Percentiles rank a stretch among this genome's conserved stretches.
Evolutionary conservation across 1,140 invertebrate genomes (phyloP).

Genomic region (Calephelis nemesis): DNA sequence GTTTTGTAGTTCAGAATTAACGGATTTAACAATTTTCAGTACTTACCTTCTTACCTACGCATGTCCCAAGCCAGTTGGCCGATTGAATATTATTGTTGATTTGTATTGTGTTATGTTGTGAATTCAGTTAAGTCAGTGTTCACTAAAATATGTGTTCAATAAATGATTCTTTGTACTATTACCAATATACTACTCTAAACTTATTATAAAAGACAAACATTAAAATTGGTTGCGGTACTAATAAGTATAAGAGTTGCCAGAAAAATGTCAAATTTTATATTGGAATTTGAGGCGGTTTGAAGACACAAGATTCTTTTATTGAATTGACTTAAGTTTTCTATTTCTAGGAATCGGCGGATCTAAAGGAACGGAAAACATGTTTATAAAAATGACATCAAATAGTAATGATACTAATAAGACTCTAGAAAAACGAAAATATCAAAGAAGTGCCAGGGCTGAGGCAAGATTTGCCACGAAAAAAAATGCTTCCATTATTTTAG

Average conservation of each 20-base stretch:
- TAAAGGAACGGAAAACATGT: conserved; percentile 38
- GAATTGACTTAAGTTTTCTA: conserved; percentile 60
- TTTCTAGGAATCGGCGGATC: conserved; percentile 60
- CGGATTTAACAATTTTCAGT: too few species aligned
- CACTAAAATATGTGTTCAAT: too few species aligned
- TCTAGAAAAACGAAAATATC: conserved; percentile 44
- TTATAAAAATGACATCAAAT: conserved; percentile 21
- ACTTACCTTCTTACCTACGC: too few species aligned
- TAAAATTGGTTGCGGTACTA: too few species aligned
- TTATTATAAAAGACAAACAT: too few species aligned
- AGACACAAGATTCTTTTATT: conserved; percentile 11
- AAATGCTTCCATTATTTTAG: conserved; percentile 56
- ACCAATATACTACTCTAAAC: too few species aligned
- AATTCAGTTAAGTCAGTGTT: too few species aligned
- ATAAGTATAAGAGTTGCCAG: neutral
- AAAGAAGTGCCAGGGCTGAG: conserved; percentile 56
- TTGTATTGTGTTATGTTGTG: too few species aligned
- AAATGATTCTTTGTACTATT: too few species aligned
- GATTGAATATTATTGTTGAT: too few species aligned
- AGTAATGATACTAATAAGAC: conserved; percentile 25
- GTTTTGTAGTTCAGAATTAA: too few species aligned
- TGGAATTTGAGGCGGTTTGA: neutral
- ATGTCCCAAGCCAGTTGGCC: too few species aligned
- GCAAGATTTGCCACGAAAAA: conserved; percentile 57
- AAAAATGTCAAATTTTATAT: neutral